Conservation (phyloP, 2,888 invertebrate genomes). For the Ethmia dodecea region DNA sequence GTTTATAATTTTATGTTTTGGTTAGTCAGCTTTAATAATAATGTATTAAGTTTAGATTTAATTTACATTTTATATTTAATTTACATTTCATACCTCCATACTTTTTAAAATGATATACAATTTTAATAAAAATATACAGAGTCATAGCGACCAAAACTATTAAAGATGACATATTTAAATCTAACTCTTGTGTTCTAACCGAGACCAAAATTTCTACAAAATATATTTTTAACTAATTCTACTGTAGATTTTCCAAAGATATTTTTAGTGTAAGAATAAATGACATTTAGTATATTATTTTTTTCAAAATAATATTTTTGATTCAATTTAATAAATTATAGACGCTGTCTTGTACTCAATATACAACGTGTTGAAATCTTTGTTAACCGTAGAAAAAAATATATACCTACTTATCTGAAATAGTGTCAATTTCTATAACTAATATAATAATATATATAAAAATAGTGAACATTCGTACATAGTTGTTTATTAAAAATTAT, state of each 20-base stretch:
- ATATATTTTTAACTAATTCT: conserved; percentile 26
- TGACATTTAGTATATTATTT: too few relatives aligned
- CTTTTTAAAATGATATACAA: too few relatives aligned
- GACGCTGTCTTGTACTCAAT: background rate
- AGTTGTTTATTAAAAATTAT: conserved; percentile 24
- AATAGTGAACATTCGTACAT: conserved; percentile 37
- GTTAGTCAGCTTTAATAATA: conserved; percentile 33
- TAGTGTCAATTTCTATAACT: conserved; percentile 27
- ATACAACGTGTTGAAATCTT: conserved; percentile 24
- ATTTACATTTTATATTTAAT: too few relatives aligned
- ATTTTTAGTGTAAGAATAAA: too few relatives aligned
- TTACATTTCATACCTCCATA: too few relatives aligned
- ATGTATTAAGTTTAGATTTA: conserved; percentile 1
- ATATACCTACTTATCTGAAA: conserved; percentile 23
- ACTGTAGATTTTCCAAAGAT: conserved; percentile 41
- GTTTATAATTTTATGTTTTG: conserved; percentile 26
- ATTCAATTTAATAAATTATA: background rate
- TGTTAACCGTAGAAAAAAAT: conserved; percentile 10
- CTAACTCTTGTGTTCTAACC: conserved; percentile 31
- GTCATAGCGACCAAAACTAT: too few relatives aligned
- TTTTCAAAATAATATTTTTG: conserved; percentile 2
- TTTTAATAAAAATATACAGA: too few relatives aligned
- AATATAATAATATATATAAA: conserved; percentile 26
- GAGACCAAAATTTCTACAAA: conserved; percentile 33
- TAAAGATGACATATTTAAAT: conserved; percentile 12